Evolutionary conservation across 2,113 vertebrate genomes (phyloP).

Genomic region (Noctilio leporinus): DNA sequence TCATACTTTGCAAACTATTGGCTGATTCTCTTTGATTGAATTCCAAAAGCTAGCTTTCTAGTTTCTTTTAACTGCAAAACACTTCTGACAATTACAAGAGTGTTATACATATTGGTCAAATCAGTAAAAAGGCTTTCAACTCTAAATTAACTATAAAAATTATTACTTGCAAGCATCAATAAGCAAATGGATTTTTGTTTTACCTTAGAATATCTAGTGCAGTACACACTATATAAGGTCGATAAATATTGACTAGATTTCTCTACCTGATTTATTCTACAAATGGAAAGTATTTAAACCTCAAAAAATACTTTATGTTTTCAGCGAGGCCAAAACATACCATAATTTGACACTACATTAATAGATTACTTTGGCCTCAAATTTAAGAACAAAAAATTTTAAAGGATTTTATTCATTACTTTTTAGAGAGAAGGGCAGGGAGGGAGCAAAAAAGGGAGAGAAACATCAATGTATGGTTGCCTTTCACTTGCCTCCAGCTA

Average conservation of each 20-base stretch:
- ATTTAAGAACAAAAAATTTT: too few species aligned
- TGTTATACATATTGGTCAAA: background rate
- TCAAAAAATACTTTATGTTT: slow-evolving; percentile 28
- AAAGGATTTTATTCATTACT: too few species aligned
- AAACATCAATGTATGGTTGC: too few species aligned
- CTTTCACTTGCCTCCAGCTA: too few species aligned
- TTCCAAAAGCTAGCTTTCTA: background rate
- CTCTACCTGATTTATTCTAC: slow-evolving; percentile 20
- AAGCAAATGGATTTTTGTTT: slow-evolving; percentile 47
- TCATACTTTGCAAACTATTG: background rate
- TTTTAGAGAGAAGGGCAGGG: too few species aligned
- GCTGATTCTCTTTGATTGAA: background rate
- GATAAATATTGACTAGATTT: slow-evolving; percentile 44
- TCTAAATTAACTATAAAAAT: slow-evolving; percentile 46
- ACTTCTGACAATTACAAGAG: background rate
- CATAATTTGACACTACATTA: background rate
- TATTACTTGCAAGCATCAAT: slow-evolving; percentile 33
- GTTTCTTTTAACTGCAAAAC: slow-evolving; percentile 32
- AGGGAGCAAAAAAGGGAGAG: too few species aligned
- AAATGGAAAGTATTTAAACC: slow-evolving; percentile 30
- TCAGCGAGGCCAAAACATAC: background rate
- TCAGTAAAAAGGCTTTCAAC: slow-evolving; percentile 28
- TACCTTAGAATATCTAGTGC: slow-evolving; percentile 33
- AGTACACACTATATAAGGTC: background rate
- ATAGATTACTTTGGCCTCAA: background rate